Percentiles rank a stretch among this genome's conserved stretches.
phyloP scores from a whole-genome alignment of 2,888 invertebrate species.

The Dioctria rufipes region DNA sequence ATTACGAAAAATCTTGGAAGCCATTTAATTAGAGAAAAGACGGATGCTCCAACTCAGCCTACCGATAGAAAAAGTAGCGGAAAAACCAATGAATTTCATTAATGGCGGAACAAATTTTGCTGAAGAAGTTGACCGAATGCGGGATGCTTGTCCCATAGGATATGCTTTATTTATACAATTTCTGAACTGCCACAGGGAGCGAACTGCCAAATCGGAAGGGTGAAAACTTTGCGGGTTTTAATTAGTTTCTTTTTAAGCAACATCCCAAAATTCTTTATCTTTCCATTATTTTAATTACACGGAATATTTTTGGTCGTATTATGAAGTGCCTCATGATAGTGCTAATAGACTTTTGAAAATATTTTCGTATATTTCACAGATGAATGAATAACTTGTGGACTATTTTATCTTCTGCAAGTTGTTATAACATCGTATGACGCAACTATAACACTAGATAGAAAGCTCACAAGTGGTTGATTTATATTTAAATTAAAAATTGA shows the following conservation, averaged over 20 bases:
- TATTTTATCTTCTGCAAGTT: no score
- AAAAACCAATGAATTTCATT: slow-evolving; percentile 55
- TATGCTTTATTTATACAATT: slow-evolving; percentile 12
- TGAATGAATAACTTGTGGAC: not conserved
- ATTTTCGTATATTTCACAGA: not conserved
- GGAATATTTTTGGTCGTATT: slow-evolving; percentile 16
- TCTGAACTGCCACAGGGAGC: not conserved
- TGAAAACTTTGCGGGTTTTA: slow-evolving; percentile 37
- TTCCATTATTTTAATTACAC: slow-evolving; percentile 29
- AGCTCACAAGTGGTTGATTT: no score
- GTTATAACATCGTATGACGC: no score
- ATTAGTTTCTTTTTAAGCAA: slow-evolving; percentile 39
- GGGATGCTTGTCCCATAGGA: not conserved
- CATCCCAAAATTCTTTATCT: slow-evolving; percentile 18
- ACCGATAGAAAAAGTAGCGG: slow-evolving; percentile 37
- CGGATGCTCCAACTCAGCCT: slow-evolving; percentile 22
- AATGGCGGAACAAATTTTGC: slow-evolving; percentile 52
- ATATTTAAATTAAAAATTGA: no score
- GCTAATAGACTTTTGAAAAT: not conserved
- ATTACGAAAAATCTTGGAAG: slow-evolving; percentile 56
- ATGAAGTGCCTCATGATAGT: not conserved
- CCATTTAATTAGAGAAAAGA: slow-evolving; percentile 56
- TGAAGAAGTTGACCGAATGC: not conserved
- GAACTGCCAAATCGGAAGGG: slow-evolving; percentile 22
- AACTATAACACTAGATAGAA: no score